Evolutionary conservation across 2,797 vertebrate species (phyloP).

Genomic region (Acipenser ruthenus): DNA sequence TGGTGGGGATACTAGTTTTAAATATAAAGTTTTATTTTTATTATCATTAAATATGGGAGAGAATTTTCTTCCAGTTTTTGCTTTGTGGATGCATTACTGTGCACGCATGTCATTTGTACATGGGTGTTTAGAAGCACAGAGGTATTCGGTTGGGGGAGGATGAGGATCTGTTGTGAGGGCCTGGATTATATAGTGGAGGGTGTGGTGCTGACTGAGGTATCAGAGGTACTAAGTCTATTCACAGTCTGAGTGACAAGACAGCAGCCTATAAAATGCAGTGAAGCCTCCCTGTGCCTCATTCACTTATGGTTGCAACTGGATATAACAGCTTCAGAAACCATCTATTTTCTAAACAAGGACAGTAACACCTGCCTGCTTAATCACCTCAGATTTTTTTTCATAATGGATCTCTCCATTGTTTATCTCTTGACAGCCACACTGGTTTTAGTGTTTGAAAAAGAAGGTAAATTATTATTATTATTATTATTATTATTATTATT

Average conservation of each 20-base stretch:
- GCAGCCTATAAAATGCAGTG: conserved; percentile 7
- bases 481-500: not conserved
- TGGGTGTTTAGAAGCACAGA: too few species aligned
- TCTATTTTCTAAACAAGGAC: not conserved
- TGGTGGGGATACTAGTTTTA: too few species aligned
- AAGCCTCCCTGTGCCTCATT: not conserved
- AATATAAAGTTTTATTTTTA: too few species aligned
- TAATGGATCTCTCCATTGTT: conserved; percentile 30
- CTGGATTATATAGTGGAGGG: conserved; percentile 17
- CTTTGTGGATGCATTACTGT: too few species aligned
- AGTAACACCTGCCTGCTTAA: conserved; percentile 3
- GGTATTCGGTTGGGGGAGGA: too few species aligned
- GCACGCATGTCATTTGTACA: too few species aligned
- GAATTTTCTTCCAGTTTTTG: too few species aligned
- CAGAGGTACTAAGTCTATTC: conserved; percentile 11
- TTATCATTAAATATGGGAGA: too few species aligned
- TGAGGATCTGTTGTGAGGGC: not conserved
- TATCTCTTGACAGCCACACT: conserved; percentile 26
- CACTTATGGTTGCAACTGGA: conserved; percentile 14
- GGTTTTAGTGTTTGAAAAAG: conserved; percentile 29
- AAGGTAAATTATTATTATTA: conserved; percentile 28
- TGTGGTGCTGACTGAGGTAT: conserved; percentile 26
- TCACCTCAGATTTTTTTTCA: not conserved
- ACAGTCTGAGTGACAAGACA: conserved; percentile 4
- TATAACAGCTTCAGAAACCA: conserved; percentile 1